Percentiles rank a stretch among this genome's conserved stretches.
Conservation (phyloP, 2,888 invertebrate species). For the Ornithoptera alexandrae region DNA sequence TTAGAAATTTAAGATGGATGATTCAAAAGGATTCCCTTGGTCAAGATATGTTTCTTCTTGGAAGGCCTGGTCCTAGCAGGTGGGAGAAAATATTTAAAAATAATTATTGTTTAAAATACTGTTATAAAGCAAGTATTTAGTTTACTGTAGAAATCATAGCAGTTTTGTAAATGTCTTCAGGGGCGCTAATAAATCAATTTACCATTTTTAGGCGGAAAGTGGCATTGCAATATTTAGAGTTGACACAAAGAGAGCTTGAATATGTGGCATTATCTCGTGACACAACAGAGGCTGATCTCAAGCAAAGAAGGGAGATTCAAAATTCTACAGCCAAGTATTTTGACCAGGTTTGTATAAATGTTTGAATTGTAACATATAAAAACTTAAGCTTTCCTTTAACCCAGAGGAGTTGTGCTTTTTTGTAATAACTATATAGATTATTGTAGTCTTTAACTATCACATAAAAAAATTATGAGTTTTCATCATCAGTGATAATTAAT, state of each 20-base stretch:
- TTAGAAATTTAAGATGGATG: constrained; percentile 95
- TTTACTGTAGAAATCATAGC: no score
- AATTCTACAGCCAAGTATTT: constrained; percentile 93
- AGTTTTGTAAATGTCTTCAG: not conserved
- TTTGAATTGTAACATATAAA: not conserved
- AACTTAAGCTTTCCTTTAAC: not conserved
- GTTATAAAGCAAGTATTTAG: not conserved
- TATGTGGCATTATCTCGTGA: constrained; percentile 96
- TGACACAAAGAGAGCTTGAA: constrained; percentile 94
- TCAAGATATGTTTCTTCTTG: constrained; percentile 97
- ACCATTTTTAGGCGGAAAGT: constrained; percentile 82
- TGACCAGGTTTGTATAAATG: constrained; percentile 85
- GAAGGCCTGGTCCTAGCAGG: constrained; percentile 90
- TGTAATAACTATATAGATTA: no score
- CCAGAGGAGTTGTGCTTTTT: no score
- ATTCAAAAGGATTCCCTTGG: constrained; percentile 95
- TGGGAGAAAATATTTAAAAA: constrained; percentile 33
- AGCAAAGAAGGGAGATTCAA: constrained; percentile 95
- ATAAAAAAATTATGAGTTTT: no score
- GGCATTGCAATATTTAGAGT: constrained; percentile 92
- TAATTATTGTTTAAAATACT: constrained; percentile 9
- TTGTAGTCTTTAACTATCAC: no score
- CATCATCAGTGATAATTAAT: no score
- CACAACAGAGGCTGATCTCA: constrained; percentile 97
- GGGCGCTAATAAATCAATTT: not conserved